A percentile compares a stretch with the other conserved stretches of the same genome.
Conservation (phyloP, 2,888 invertebrate genomes). For the Timandra comae region DNA sequence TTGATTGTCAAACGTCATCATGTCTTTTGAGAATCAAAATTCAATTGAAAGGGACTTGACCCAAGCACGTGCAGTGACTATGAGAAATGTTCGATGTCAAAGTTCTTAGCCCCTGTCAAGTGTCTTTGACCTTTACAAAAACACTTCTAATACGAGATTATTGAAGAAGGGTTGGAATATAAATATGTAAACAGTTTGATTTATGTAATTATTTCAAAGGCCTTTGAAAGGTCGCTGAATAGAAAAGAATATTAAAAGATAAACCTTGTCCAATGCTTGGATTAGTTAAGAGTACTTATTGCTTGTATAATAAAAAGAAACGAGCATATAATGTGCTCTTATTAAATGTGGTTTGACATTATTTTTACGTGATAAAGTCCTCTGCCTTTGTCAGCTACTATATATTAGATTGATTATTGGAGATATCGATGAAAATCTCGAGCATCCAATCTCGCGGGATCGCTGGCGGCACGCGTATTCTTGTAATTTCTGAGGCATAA, state of each 20-base stretch:
- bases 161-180: too few relatives aligned
- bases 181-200: too few relatives aligned
- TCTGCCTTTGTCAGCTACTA: conserved; percentile 50
- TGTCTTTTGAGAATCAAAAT: conserved; percentile 10
- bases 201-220: too few relatives aligned
- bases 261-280: too few relatives aligned
- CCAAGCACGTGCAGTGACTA: conserved; percentile 13
- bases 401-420: conserved; percentile 69
- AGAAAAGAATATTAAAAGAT: too few relatives aligned
- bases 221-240: too few relatives aligned
- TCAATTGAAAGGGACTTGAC: conserved; percentile 12
- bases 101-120: conserved; percentile 12
- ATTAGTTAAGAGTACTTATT: too few relatives aligned
- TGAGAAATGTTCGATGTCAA: conserved; percentile 11
- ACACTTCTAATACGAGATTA: conserved; percentile 3
- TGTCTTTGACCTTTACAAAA: conserved; percentile 11
- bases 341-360: too few relatives aligned
- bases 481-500: conserved; percentile 76
- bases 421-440: conserved; percentile 68
- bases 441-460: conserved; percentile 70
- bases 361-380: conserved; percentile 42
- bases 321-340: too few relatives aligned
- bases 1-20: not conserved
- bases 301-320: too few relatives aligned
- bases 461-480: conserved; percentile 64